Percentiles rank a stretch among this genome's conserved stretches.
Evolutionary conservation across 2,113 vertebrate genomes (phyloP).

Genomic region (Plecotus auritus): DNA sequence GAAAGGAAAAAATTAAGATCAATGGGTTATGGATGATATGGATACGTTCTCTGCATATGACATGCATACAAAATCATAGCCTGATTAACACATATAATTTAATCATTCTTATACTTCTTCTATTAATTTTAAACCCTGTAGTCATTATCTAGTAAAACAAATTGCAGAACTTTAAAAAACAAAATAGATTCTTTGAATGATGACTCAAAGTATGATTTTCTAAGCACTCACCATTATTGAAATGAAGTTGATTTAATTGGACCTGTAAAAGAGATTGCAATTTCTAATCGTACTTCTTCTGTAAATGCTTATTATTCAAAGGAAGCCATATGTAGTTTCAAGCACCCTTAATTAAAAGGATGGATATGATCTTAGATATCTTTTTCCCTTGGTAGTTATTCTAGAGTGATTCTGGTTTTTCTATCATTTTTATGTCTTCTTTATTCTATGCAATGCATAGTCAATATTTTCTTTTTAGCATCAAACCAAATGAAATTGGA

Average conservation of each 20-base stretch:
- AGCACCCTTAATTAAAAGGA: slow-evolving; percentile 79
- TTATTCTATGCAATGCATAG: neutral
- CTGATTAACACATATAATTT: slow-evolving; percentile 61
- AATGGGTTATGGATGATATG: neutral
- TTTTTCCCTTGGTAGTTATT: slow-evolving; percentile 62
- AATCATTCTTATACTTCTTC: slow-evolving; percentile 54
- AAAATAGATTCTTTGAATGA: slow-evolving; percentile 68
- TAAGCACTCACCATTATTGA: slow-evolving; percentile 78
- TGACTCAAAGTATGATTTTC: slow-evolving; percentile 65
- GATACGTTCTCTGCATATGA: neutral
- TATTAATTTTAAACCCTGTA: slow-evolving; percentile 68
- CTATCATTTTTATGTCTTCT: slow-evolving; percentile 16
- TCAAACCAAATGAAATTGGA: neutral
- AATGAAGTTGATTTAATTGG: slow-evolving; percentile 80
- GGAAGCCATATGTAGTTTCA: slow-evolving; percentile 76
- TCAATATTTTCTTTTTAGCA: slow-evolving; percentile 25
- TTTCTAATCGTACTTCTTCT: slow-evolving; percentile 80
- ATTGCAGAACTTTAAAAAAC: slow-evolving; percentile 50
- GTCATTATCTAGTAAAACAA: slow-evolving; percentile 53
- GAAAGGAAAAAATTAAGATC: neutral
- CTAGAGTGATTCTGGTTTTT: slow-evolving; percentile 50
- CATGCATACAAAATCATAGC: neutral
- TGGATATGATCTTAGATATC: slow-evolving; percentile 68
- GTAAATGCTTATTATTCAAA: slow-evolving; percentile 77
- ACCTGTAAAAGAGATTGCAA: slow-evolving; percentile 67